Base-by-base conservation (phyloP, 2,113 vertebrate species). In the Propithecus coquereli region DNA sequence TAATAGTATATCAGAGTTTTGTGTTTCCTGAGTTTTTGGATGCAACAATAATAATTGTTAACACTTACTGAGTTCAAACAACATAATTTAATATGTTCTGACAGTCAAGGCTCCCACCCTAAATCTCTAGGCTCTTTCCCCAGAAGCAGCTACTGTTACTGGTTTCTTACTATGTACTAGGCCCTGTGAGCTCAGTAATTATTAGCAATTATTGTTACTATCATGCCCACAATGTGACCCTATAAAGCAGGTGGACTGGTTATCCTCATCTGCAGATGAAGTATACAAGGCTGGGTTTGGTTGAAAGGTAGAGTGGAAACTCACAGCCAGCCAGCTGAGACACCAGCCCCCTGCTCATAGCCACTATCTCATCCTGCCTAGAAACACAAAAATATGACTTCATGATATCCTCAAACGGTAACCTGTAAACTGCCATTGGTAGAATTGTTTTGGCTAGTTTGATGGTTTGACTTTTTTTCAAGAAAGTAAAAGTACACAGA, bases 391-490 rank as follows among this genome's bases (percentile, higher is more conserved):
- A 77, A 6, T 17, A 76, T 17, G 65, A 68, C 32, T 5, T 57
- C 20, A 16, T 73, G 25, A 40, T n/a, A 50, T 40, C 25, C 10
- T 63, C 27, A 43, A 54, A 70, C 54, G 93, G 81, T 27, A 76
- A 92, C 73, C 18, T 70, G 2, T 76, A 65, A 66, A 68, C 47
- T 93, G n/a, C 80, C 57, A 84, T 40, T n/a, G 73, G 10, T 76
- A 34, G n/a, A 71, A 68, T 47, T 96, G 30, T 47, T 95, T 95
- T n/a, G 80, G 27, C 6, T 40, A 91, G 45, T 76, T 95, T 77
- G 54, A 70, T 86, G 71, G 18, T 71, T 61, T 93, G 34, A 37
- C 59, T 80, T 74, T 45, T 12, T 63, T 96, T 65, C 57, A 76
- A 79, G 40, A 87, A 73, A 76, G 45, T 61, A 8, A 14, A 91